These are phyloP conservation scores for Exocentrus adspersus DNA, from an alignment of 2,888 invertebrate species.

Conservation along the genomic window DNA sequence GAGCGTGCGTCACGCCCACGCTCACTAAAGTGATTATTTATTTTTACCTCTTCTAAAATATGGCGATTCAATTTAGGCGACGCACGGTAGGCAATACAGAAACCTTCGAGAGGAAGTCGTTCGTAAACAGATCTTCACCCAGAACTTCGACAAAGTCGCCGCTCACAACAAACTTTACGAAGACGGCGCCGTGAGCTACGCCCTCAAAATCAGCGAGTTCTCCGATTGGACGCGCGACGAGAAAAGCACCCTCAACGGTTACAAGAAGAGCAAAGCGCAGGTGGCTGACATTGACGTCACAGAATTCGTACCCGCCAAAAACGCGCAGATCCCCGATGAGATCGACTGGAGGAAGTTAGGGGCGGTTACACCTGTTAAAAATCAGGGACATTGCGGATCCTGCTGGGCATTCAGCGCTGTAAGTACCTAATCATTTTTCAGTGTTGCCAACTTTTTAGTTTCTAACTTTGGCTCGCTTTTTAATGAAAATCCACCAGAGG, in stretches of 20 bases:
- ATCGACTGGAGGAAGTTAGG: conserved; percentile 35
- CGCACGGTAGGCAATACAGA: conserved; percentile 13
- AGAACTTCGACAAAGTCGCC: conserved; percentile 7
- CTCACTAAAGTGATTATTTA: too few relatives aligned
- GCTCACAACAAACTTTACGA: conserved; percentile 15
- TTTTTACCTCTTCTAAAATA: too few relatives aligned
- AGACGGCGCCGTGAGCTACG: background rate
- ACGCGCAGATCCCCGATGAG: conserved; percentile 11
- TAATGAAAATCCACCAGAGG: too few relatives aligned
- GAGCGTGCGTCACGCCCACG: too few relatives aligned
- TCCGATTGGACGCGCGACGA: conserved; percentile 14
- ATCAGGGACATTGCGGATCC: conserved; percentile 37
- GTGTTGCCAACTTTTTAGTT: too few relatives aligned
- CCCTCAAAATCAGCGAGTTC: conserved; percentile 8
- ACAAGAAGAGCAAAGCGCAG: background rate
- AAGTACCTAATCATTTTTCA: too few relatives aligned
- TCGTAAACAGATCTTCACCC: conserved; percentile 10
- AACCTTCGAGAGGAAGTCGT: conserved; percentile 4
- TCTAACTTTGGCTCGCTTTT: too few relatives aligned
- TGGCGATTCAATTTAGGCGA: too few relatives aligned
- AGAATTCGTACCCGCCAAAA: conserved; percentile 4
- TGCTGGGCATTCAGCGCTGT: conserved; percentile 42
- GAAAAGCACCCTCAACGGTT: conserved; percentile 5
- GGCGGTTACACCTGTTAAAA: conserved; percentile 34
- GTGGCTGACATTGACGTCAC: background rate